These are phyloP conservation scores for Dolichotis patagonum DNA, from an alignment of 2,113 vertebrate genomes.

Conservation along the genomic window DNA sequence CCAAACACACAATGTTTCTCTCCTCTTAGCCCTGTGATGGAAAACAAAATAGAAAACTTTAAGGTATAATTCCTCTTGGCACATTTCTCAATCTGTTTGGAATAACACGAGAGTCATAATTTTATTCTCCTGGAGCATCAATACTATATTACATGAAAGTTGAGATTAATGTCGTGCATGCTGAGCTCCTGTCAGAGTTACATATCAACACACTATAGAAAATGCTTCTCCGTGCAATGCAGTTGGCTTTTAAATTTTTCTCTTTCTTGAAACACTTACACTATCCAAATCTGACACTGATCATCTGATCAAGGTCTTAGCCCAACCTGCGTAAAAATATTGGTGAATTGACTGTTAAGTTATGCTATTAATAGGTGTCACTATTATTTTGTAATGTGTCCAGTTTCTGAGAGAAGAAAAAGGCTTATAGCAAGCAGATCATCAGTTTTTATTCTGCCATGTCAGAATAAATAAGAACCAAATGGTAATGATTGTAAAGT, in stretches of 20 bases:
- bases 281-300: slow-evolving; percentile 64
- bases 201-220: slow-evolving; percentile 36
- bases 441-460: slow-evolving; percentile 66
- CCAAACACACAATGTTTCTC: slow-evolving; percentile 69
- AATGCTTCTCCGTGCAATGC: neutral
- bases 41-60: slow-evolving; percentile 67
- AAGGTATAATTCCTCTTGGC: slow-evolving; percentile 67
- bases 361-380: slow-evolving; percentile 63
- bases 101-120: slow-evolving; percentile 61
- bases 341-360: slow-evolving; percentile 72
- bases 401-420: slow-evolving; percentile 64
- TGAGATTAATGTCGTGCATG: slow-evolving; percentile 72
- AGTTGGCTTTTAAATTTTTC: slow-evolving; percentile 16
- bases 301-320: slow-evolving; percentile 71
- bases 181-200: slow-evolving; percentile 56
- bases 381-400: slow-evolving; percentile 57
- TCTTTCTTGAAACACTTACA: slow-evolving; percentile 46
- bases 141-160: slow-evolving; percentile 68
- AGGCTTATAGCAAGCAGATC: slow-evolving; percentile 50
- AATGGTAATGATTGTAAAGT: slow-evolving; percentile 51
- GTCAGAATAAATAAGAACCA: slow-evolving; percentile 65
- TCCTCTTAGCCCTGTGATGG: slow-evolving; percentile 52
- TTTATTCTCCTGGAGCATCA: slow-evolving; percentile 78
- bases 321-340: slow-evolving; percentile 52
- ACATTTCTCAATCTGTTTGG: slow-evolving; percentile 66